Percentiles rank a stretch among this genome's conserved stretches.
phyloP scores from a whole-genome alignment of 1,140 invertebrate species.

The Luehdorfia chinensis region DNA sequence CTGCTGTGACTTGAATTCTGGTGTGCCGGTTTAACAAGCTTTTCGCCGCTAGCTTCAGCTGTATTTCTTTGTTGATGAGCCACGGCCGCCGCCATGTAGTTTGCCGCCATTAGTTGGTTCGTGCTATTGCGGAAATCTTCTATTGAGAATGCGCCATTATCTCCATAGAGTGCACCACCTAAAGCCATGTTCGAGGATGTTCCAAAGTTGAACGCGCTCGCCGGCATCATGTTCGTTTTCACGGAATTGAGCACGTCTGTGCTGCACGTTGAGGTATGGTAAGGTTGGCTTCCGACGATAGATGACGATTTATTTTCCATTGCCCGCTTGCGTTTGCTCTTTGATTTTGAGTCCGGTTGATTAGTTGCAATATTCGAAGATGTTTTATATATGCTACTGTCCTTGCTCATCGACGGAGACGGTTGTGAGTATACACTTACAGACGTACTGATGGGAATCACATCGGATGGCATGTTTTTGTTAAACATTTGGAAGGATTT shows the following conservation, averaged over 20 bases:
- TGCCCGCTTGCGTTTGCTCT: slow-evolving; percentile 51
- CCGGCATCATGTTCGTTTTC: slow-evolving; percentile 80
- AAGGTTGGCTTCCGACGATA: slow-evolving; percentile 73
- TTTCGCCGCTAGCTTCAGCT: slow-evolving; percentile 60
- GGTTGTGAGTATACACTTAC: slow-evolving; percentile 51
- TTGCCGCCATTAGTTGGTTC: slow-evolving; percentile 76
- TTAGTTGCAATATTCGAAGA: slow-evolving; percentile 26
- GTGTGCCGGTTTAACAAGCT: slow-evolving; percentile 69
- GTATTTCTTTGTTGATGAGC: slow-evolving; percentile 66
- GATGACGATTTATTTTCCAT: slow-evolving; percentile 75
- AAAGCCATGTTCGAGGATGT: slow-evolving; percentile 77
- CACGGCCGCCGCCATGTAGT: slow-evolving; percentile 77
- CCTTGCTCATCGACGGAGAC: slow-evolving; percentile 47
- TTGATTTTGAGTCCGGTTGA: slow-evolving; percentile 42
- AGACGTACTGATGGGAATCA: slow-evolving; percentile 40
- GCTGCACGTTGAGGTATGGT: slow-evolving; percentile 38
- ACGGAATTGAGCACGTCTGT: slow-evolving; percentile 51
- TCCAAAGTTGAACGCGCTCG: slow-evolving; percentile 84
- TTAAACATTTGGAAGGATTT: slow-evolving; percentile 75
- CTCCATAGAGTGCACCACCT: slow-evolving; percentile 72
- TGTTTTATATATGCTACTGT: slow-evolving; percentile 52
- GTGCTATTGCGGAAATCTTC: slow-evolving; percentile 80
- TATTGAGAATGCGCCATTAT: slow-evolving; percentile 79
- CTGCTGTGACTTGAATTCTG: slow-evolving; percentile 64
- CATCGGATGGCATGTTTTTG: slow-evolving; percentile 66